These are phyloP conservation scores for Chaetogeoica ovagalla DNA, from an alignment of 2,888 invertebrate species.

Conservation along the genomic window DNA sequence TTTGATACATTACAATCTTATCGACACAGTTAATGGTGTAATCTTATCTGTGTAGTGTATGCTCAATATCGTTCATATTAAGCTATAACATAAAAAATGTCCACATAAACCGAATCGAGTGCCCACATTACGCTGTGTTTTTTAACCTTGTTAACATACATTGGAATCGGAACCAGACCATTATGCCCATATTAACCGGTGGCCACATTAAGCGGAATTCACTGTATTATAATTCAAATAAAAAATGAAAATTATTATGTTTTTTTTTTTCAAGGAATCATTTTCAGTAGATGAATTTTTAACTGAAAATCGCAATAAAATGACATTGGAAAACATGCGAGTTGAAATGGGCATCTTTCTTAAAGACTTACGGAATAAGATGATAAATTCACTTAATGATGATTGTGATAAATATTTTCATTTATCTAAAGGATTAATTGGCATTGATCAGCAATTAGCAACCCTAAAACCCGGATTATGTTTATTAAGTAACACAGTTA, in stretches of 20 bases:
- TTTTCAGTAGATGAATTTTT: slow-evolving; percentile 95
- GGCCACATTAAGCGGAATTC: no score
- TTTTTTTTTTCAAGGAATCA: slow-evolving; percentile 68
- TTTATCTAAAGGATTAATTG: slow-evolving; percentile 91
- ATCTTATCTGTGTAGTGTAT: no score
- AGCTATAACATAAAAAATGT: no score
- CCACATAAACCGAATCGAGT: no score
- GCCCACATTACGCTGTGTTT: no score
- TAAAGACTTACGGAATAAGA: slow-evolving; percentile 85
- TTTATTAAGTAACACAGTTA: slow-evolving; percentile 32
- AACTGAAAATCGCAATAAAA: slow-evolving; percentile 72
- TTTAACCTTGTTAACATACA: no score
- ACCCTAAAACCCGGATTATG: slow-evolving; percentile 63
- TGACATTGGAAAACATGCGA: slow-evolving; percentile 79
- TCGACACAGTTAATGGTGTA: no score
- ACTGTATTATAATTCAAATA: no score
- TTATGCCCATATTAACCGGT: no score
- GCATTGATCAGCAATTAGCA: slow-evolving; percentile 80
- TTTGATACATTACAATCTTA: no score
- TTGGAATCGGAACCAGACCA: no score
- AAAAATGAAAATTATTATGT: background rate
- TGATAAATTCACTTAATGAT: slow-evolving; percentile 96
- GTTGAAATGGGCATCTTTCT: slow-evolving; percentile 89
- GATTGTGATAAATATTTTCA: slow-evolving; percentile 98
- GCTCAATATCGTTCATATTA: no score